These are phyloP conservation scores for Emydoidea blandingii DNA, from an alignment of 2,797 vertebrate genomes.

Conservation along the genomic window DNA sequence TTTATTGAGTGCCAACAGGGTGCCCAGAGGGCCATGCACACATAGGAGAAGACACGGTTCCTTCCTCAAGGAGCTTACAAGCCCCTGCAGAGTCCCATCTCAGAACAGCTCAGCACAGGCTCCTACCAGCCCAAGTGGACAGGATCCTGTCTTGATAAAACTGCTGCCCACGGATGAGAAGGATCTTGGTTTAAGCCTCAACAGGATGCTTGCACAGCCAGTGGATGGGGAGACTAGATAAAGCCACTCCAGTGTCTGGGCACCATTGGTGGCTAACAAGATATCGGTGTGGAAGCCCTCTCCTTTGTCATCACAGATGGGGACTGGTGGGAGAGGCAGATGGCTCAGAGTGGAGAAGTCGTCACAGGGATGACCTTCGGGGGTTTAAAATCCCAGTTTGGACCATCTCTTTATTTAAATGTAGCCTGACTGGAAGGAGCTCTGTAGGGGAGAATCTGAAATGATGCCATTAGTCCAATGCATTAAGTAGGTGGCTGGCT, in stretches of 20 bases:
- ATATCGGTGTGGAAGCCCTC: neutral
- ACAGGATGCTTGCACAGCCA: neutral
- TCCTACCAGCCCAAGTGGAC: neutral
- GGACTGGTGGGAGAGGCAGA: neutral
- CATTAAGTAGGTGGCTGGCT: rapidly evolving
- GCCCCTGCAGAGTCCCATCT: neutral
- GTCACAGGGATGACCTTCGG: neutral
- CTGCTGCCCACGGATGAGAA: neutral
- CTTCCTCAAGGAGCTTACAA: neutral
- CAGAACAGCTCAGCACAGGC: neutral
- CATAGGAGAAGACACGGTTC: neutral
- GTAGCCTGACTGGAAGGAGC: rapidly evolving
- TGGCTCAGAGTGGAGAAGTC: neutral
- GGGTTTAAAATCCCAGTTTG: neutral
- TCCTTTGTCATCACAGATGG: neutral
- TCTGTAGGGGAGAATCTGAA: neutral
- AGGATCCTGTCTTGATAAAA: neutral
- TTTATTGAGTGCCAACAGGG: neutral
- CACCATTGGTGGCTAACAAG: neutral
- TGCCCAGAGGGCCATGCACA: neutral
- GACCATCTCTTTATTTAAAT: rapidly evolving
- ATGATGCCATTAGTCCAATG: neutral
- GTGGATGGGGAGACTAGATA: neutral
- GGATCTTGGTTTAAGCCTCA: neutral
- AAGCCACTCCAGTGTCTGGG: neutral